A percentile compares a stretch with the other conserved stretches of the same genome.
These are phyloP conservation scores for Atta cephalotes DNA, from an alignment of 1,140 invertebrate genomes.

Conservation along the genomic window DNA sequence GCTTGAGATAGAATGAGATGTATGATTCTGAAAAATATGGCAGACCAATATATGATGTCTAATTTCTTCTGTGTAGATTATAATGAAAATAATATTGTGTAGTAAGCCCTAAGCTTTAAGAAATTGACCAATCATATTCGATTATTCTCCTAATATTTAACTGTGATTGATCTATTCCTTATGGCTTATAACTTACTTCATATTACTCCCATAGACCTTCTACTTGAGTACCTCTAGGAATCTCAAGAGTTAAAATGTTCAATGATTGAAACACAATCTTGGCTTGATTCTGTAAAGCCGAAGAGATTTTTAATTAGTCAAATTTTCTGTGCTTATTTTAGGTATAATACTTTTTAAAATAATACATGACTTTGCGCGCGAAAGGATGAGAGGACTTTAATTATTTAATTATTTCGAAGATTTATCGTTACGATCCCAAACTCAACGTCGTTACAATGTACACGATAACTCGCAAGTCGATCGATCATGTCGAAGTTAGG, in stretches of 20 bases:
- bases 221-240: not conserved
- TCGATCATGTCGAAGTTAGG: slow-evolving; percentile 36
- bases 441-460: slow-evolving; percentile 43
- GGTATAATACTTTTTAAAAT: not conserved
- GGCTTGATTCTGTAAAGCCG: not conserved
- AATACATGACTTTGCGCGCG: not conserved
- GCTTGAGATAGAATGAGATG: too few species aligned
- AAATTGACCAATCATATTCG: too few species aligned
- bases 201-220: too few species aligned
- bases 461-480: slow-evolving; percentile 53
- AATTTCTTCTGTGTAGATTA: too few species aligned
- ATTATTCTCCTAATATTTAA: too few species aligned
- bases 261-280: not conserved
- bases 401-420: not conserved
- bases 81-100: too few species aligned
- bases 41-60: too few species aligned
- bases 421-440: slow-evolving; percentile 35
- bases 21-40: too few species aligned
- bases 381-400: slow-evolving; percentile 1
- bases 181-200: too few species aligned
- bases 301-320: too few species aligned
- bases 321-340: not conserved
- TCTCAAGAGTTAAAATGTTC: not conserved
- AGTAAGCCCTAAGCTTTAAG: too few species aligned
- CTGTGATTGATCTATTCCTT: too few species aligned